Conservation (phyloP, 1,140 invertebrate species). For the Eumaeus atala region DNA sequence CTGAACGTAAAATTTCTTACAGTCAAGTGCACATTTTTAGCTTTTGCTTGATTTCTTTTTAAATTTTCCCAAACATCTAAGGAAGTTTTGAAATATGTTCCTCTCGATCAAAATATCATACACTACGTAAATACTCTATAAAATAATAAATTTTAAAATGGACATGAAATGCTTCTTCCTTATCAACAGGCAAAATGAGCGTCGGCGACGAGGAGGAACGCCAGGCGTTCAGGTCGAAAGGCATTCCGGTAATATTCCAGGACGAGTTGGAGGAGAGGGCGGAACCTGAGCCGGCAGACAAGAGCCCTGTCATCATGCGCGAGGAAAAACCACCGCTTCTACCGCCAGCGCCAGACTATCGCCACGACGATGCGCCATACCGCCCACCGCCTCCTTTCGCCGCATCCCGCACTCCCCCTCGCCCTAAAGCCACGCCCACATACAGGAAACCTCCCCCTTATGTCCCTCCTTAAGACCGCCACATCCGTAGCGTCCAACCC, state of each 20-base stretch:
- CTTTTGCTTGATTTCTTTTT: no score
- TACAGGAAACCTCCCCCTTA: slow-evolving; percentile 94
- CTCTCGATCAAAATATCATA: no score
- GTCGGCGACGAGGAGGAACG: slow-evolving; percentile 84
- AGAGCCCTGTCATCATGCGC: slow-evolving; percentile 92
- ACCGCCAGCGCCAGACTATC: slow-evolving; percentile 77
- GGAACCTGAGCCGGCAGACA: slow-evolving; percentile 83
- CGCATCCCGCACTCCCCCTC: slow-evolving; percentile 79
- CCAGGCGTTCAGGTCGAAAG: slow-evolving; percentile 89
- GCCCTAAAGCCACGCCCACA: slow-evolving; percentile 87
- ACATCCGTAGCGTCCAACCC: no score
- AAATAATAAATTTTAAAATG: no score
- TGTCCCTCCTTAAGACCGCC: slow-evolving; percentile 86
- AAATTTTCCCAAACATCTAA: no score
- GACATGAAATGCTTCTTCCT: no score
- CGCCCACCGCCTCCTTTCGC: slow-evolving; percentile 88
- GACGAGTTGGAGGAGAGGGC: slow-evolving; percentile 95
- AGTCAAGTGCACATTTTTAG: no score
- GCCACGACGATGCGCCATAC: slow-evolving; percentile 78
- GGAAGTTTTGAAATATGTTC: no score
- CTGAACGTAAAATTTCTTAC: no score
- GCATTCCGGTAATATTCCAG: slow-evolving; percentile 95
- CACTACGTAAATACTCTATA: no score
- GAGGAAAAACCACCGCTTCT: slow-evolving; percentile 93
- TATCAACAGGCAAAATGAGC: slow-evolving; percentile 66